These are phyloP conservation scores for Proisotoma minuta DNA, from an alignment of 2,888 invertebrate species.

Conservation along the genomic window DNA sequence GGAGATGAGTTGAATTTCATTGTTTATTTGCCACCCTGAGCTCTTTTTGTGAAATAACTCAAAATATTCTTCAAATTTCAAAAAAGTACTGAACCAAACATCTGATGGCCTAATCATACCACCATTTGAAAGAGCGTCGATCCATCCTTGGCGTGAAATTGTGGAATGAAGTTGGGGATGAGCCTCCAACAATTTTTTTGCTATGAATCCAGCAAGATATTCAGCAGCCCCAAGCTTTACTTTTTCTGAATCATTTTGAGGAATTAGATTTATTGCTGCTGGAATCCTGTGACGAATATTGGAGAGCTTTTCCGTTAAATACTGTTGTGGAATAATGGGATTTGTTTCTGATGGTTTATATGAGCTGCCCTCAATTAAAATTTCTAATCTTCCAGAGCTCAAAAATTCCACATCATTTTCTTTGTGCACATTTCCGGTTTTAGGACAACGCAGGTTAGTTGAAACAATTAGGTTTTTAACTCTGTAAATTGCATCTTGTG, in stretches of 20 bases:
- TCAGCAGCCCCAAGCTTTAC: background rate
- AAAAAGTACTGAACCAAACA: background rate
- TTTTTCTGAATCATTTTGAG: background rate
- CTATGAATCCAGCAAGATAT: conserved; percentile 8
- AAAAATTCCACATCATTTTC: background rate
- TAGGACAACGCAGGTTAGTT: conserved; percentile 1
- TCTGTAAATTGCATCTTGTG: conserved; percentile 9
- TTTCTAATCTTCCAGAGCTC: background rate
- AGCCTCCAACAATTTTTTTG: background rate
- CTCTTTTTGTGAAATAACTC: background rate
- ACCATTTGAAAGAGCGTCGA: background rate
- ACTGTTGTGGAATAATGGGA: no score
- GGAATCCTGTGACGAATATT: background rate
- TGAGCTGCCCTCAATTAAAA: background rate
- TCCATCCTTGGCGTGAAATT: background rate
- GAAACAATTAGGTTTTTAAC: conserved; percentile 7
- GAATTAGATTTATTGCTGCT: background rate
- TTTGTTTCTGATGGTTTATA: no score
- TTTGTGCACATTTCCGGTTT: background rate
- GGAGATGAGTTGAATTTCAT: background rate
- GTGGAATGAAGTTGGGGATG: background rate
- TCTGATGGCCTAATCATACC: background rate
- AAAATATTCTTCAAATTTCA: conserved; percentile 3
- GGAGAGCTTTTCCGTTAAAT: background rate
- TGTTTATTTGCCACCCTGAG: background rate